Percentiles rank a stretch among this genome's conserved stretches.
phyloP scores from a whole-genome alignment of 2,113 vertebrate species.

The Macaca mulatta region DNA sequence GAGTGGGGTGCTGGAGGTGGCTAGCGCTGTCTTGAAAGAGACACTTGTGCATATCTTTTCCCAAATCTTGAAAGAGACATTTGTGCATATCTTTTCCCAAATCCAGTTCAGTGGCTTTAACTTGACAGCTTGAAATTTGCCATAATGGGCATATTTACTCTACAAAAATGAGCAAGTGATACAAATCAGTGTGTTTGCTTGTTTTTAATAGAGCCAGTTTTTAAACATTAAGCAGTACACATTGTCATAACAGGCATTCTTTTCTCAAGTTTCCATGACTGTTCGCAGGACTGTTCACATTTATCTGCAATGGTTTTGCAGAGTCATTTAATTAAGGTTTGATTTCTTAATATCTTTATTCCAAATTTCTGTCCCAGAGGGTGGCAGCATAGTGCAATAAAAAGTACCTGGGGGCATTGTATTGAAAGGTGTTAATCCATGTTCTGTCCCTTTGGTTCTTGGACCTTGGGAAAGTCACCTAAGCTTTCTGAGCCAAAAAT shows the following conservation, averaged over 20 bases:
- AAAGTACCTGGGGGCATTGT: not conserved
- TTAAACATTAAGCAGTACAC: not conserved
- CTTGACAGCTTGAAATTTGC: not conserved
- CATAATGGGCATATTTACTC: not conserved
- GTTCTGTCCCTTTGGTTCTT: not conserved
- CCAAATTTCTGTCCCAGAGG: slow-evolving; percentile 24
- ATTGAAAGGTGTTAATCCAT: not conserved
- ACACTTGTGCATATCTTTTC: not conserved
- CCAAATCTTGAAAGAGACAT: not conserved
- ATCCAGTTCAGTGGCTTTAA: not conserved
- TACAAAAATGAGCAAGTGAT: not conserved
- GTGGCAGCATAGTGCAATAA: not conserved
- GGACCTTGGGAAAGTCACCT: not conserved
- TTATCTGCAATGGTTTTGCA: not conserved
- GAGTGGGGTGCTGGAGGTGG: not conserved
- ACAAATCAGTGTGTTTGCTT: not conserved
- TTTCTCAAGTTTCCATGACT: not conserved
- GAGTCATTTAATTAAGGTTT: slow-evolving; percentile 39
- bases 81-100: not conserved
- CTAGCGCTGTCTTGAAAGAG: not conserved
- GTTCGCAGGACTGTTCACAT: not conserved
- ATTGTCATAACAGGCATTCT: not conserved
- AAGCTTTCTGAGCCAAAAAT: not conserved
- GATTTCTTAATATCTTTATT: slow-evolving; percentile 14
- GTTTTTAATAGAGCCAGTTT: not conserved